A percentile compares a stretch with the other conserved stretches of the same genome.
Conservation (phyloP, 2,888 invertebrate genomes). For the Xestoiulus laeticollis region DNA sequence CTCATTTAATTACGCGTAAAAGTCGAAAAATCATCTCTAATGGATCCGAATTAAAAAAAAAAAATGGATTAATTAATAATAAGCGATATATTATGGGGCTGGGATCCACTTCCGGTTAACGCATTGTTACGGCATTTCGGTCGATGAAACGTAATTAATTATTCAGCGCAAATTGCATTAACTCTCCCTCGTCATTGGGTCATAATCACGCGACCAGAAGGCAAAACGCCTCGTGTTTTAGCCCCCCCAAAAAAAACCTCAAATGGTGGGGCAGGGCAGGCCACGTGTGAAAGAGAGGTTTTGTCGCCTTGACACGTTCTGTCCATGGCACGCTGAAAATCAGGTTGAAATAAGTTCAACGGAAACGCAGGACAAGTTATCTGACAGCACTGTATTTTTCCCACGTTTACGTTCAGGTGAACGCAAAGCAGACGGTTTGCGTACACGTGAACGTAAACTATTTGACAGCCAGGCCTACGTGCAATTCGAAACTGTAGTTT, state of each 20-base stretch:
- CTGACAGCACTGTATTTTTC: too few relatives aligned
- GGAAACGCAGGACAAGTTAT: too few relatives aligned
- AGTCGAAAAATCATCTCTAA: conserved; percentile 34
- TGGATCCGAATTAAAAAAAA: conserved; percentile 30
- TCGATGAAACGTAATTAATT: conserved; percentile 30
- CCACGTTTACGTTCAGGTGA: too few relatives aligned
- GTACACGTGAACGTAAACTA: too few relatives aligned
- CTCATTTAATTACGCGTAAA: conserved; percentile 37
- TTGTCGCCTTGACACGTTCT: too few relatives aligned
- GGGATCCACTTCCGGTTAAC: conserved; percentile 37
- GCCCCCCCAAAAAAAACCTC: not conserved
- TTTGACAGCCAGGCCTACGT: too few relatives aligned
- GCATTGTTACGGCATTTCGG: not conserved
- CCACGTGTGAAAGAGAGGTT: too few relatives aligned
- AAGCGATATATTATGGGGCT: conserved; percentile 37
- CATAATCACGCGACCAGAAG: not conserved
- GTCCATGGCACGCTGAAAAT: too few relatives aligned
- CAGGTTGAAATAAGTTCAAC: too few relatives aligned
- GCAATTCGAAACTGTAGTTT: too few relatives aligned
- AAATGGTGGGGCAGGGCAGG: not conserved
- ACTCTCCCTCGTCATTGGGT: not conserved
- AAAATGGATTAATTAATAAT: conserved; percentile 33
- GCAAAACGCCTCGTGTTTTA: not conserved
- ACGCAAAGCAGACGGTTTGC: too few relatives aligned
- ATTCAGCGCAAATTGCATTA: conserved; percentile 23